phyloP scores from a whole-genome alignment of 2,797 vertebrate genomes.

The Trachurus trachurus region DNA sequence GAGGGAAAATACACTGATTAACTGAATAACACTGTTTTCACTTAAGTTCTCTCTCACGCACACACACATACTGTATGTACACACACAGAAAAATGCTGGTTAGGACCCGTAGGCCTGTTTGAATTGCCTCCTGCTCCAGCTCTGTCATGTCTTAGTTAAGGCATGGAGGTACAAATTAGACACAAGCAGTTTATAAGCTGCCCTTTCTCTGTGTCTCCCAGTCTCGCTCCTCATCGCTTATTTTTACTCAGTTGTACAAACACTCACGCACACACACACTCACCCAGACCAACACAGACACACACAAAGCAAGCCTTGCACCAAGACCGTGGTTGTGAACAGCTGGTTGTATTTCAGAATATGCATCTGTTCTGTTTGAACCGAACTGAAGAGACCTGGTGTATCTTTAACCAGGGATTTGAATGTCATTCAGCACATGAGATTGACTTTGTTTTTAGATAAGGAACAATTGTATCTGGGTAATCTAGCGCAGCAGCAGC shows the following conservation, averaged over 20 bases:
- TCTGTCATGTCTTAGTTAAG: conserved; percentile 51
- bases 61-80: neutral
- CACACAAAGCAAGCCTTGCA: neutral
- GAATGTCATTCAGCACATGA: neutral
- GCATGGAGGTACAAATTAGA: conserved; percentile 55
- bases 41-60: conserved; percentile 1
- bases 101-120: conserved; percentile 40
- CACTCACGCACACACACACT: neutral
- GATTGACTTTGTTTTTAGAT: conserved; percentile 4
- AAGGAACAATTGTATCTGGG: neutral
- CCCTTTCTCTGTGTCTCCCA: conserved; percentile 9
- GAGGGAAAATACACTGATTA: neutral
- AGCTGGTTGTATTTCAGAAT: conserved; percentile 22
- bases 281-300: neutral
- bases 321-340: neutral
- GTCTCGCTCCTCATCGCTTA: conserved; percentile 14
- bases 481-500: neutral
- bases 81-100: conserved; percentile 19
- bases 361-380: neutral
- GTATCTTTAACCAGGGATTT: neutral
- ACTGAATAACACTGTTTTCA: conserved; percentile 32
- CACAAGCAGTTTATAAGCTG: conserved; percentile 38
- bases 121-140: conserved; percentile 43
- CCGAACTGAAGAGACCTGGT: neutral
- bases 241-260: conserved; percentile 11